These are phyloP conservation scores for Chymomyza amoena DNA, from an alignment of 2,888 invertebrate genomes.

Conservation along the genomic window DNA sequence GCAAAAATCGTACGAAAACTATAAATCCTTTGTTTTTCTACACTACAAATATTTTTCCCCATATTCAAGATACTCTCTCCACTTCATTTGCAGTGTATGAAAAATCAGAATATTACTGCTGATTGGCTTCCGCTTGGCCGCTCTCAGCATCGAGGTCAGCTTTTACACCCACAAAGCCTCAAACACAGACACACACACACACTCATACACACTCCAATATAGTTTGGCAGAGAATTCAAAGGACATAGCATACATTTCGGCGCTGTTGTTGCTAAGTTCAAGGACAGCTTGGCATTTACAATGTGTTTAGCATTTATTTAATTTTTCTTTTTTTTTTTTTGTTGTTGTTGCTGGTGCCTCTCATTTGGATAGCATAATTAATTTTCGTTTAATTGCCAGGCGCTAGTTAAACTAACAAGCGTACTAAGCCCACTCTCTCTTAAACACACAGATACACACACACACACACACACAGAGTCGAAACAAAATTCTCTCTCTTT, in stretches of 20 bases:
- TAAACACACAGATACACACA: background rate
- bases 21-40: too few relatives aligned
- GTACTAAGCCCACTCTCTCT: slow-evolving; percentile 50
- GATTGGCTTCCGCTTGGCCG: slow-evolving; percentile 42
- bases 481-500: background rate
- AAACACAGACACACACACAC: background rate
- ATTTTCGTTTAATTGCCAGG: slow-evolving; percentile 67
- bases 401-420: slow-evolving; percentile 72
- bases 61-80: too few relatives aligned
- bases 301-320: background rate
- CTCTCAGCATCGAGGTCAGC: background rate
- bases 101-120: slow-evolving; percentile 24
- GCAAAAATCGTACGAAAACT: too few relatives aligned
- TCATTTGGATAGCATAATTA: slow-evolving; percentile 56
- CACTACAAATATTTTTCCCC: too few relatives aligned
- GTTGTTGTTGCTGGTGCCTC: background rate
- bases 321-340: background rate
- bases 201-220: background rate
- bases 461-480: background rate
- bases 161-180: background rate
- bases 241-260: background rate
- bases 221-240: slow-evolving; percentile 1
- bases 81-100: too few relatives aligned
- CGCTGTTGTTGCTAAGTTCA: slow-evolving; percentile 50
- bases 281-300: slow-evolving; percentile 33